A percentile compares a stretch with the other conserved stretches of the same genome.
Evolutionary conservation across 2,797 vertebrate genomes (phyloP).

Genomic region (Choloepus didactylus): DNA sequence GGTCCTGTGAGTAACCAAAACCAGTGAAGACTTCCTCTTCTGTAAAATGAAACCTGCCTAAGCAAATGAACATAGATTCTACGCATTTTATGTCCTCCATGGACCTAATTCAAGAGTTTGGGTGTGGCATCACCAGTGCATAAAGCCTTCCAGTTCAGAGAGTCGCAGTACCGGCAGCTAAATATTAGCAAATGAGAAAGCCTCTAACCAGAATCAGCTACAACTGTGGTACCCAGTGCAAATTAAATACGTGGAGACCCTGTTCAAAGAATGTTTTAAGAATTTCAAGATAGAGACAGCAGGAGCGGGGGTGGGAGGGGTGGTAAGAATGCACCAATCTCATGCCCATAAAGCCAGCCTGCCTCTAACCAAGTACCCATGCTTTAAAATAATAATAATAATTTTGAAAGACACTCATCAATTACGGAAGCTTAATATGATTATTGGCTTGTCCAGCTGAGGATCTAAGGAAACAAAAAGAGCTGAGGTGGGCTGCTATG

Average conservation of each 20-base stretch:
- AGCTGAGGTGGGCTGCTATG: background rate
- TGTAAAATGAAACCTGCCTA: conserved; percentile 44
- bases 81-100: background rate
- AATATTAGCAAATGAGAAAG: background rate
- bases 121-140: conserved; percentile 33
- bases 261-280: conserved; percentile 16
- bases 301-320: no score
- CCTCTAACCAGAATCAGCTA: background rate
- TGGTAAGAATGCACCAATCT: background rate
- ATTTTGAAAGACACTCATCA: background rate
- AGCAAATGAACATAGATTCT: background rate
- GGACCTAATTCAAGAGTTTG: background rate
- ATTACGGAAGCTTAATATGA: background rate
- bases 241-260: background rate
- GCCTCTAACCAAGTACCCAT: background rate
- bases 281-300: background rate
- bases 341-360: background rate
- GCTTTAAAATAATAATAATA: background rate
- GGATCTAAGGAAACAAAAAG: conserved; percentile 16
- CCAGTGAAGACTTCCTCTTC: background rate
- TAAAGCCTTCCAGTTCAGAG: background rate
- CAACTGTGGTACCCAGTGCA: background rate
- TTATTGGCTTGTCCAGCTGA: background rate
- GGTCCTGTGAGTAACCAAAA: background rate
- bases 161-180: background rate